Base-by-base conservation (phyloP, 2,888 invertebrate species). In the Nowickia ferox region DNA sequence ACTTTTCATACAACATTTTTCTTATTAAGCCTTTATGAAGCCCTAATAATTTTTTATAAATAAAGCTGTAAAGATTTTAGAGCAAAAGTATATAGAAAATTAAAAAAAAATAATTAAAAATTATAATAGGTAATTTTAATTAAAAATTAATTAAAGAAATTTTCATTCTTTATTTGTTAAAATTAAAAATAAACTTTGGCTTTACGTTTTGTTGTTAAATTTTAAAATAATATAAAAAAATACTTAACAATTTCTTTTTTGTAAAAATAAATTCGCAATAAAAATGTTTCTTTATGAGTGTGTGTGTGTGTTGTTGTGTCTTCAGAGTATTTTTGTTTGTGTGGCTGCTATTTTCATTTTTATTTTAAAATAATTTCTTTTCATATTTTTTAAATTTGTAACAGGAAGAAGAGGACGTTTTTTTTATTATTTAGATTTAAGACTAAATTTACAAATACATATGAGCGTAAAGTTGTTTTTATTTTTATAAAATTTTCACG, bases 101-200 rank as follows among this genome's bases (percentile, higher is more conserved):
- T 76, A 57, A 76, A 44, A 76, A 44, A 15, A 57, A 68, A 44
- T 30, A 40, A 19, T 81, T 68, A 38, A 48, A 80, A 72, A 51
- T 65, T 65, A 84, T 65, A 71, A 76, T 63, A 71, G 3, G 53
- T 53, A 84, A 69, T 48, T 42, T 11, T 51, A 57, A 61, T 66
- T 82, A 40, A 71, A 65, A 66, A 51, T 69, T 59, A 84, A 76
- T 13, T 51, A 79, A 65, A 75, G 15, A 72, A 69, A 53, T 72
- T 75, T 78, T 87, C 87, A 15, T 78, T 74, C 53, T 68, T 57
- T 78, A 55, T 86, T 30, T 79, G 69, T 78, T 78, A 66, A 87
- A 87, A 87, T 87, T 87, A 90, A 90, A 90, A 90, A 89, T 90
- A 89, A 91, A 90, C 91, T 91, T 91, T 91, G 91, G 91, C 92